phyloP scores from a whole-genome alignment of 2,113 vertebrate genomes.

The Sceloporus tristichus region DNA sequence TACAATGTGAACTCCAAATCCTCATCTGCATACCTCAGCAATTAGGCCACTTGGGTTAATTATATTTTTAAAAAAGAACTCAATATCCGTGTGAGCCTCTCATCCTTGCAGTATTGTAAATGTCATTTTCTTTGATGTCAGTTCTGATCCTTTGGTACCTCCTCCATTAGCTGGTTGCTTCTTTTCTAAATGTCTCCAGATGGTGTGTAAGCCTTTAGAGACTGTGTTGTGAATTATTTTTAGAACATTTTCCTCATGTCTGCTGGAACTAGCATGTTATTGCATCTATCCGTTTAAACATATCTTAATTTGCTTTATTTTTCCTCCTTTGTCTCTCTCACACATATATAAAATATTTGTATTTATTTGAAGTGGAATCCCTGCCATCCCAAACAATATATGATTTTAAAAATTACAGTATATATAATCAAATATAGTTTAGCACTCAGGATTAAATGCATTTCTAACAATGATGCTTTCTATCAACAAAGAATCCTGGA shows the following conservation, averaged over 20 bases:
- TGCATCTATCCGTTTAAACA: conserved; percentile 20
- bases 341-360: no score
- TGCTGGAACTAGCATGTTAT: conserved; percentile 16
- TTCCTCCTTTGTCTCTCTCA: conserved; percentile 17
- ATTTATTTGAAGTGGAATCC: no score
- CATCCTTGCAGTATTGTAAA: background rate
- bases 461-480: no score
- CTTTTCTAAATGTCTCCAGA: conserved; percentile 25
- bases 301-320: background rate
- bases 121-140: background rate
- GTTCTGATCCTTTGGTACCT: conserved; percentile 1
- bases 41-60: conserved; percentile 16
- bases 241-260: conserved; percentile 14
- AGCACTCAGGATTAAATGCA: no score
- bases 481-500: no score
- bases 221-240: conserved; percentile 37
- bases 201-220: conserved; percentile 24
- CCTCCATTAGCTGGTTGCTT: conserved; percentile 1
- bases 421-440: no score
- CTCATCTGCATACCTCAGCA: background rate
- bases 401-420: no score
- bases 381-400: no score
- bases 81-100: background rate
- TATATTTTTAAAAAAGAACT: background rate
- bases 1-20: conserved; percentile 14